Base-by-base conservation (phyloP, 2,888 invertebrate species). In the Emmelina monodactyla region DNA sequence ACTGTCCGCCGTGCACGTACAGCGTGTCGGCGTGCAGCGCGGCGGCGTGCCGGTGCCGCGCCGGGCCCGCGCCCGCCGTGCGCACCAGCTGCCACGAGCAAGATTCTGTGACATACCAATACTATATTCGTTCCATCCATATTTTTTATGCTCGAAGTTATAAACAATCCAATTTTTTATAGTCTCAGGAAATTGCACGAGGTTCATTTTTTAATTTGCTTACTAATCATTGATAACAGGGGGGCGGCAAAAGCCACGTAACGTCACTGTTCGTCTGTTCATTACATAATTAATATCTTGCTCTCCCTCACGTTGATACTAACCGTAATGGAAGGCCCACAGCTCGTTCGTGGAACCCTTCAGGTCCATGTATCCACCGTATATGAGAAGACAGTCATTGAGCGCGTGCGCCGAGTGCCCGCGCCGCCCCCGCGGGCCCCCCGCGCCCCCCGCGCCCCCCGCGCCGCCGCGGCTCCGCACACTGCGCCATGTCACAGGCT, bases 1-100 rank as follows among this genome's bases (percentile, higher is more conserved):
- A 88, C 88, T 91, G 91, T 0, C 94, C 94, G 12, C 91, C 94
- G 68, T 90, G 93, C 55, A 94, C 84, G 87, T 91, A 94, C 83
- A 94, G 89, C 2, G 86, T 83, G 46, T 85, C 85, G 50, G 84
- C 88, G 65, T 91, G 87, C 41, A 92, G 75, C 31, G 91, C 88
- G 2, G 91, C 90, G 0, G 91, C 89, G 79, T 94, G 94, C 51
- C 90, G 89, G 79, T 94, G 92, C 9, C 93, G 83, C 25, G 89
- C 85, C 33, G 89, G 86, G 42, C 79, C 82, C 46, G 73, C 51
- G 35, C 53, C 53, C n/a, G 42, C 42, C 43, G 69, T 62, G 43
- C 73, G 70, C 43, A 72, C 64, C 49, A 62, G 72, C 53, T 90
- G 90, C 92, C 92, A 92, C 13, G 88, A 85, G 67, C 90, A 89